phyloP scores from a whole-genome alignment of 2,797 vertebrate genomes.

The Smutsia temminckii region DNA sequence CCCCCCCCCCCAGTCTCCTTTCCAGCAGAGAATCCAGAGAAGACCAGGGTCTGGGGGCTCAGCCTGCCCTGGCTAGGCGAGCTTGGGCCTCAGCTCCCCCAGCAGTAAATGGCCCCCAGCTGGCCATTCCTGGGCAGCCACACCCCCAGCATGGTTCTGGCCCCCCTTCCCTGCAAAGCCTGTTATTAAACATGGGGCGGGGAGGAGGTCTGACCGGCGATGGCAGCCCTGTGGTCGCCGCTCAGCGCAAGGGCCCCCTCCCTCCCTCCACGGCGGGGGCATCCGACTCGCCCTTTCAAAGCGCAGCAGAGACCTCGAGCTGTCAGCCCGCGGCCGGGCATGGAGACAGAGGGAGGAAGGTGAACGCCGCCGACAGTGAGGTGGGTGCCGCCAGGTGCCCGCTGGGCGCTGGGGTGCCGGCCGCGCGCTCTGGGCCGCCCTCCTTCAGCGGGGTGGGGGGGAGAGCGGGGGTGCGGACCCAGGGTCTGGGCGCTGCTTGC shows the following conservation, averaged over 20 bases:
- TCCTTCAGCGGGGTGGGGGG: not conserved
- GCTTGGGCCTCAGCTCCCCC: conserved; percentile 70
- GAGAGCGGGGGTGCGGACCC: not conserved
- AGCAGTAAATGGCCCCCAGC: conserved; percentile 37
- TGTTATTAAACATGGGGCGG: conserved; percentile 47
- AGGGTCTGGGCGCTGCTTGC: conserved; percentile 48
- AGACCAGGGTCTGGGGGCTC: not conserved
- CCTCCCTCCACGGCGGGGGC: not conserved
- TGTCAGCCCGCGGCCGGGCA: conserved; percentile 18
- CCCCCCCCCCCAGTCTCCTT: too few relatives aligned
- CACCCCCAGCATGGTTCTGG: conserved; percentile 74
- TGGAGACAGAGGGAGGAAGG: not conserved
- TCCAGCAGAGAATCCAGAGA: not conserved
- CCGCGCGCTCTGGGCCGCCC: not conserved
- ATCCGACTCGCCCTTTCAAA: conserved; percentile 60
- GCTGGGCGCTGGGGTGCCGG: not conserved
- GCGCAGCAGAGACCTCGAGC: conserved; percentile 52
- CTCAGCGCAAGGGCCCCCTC: conserved; percentile 4
- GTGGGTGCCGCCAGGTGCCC: conserved; percentile 42
- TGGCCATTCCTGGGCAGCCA: conserved; percentile 65
- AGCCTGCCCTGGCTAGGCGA: conserved; percentile 57
- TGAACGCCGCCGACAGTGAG: not conserved
- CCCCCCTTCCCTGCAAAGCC: conserved; percentile 3
- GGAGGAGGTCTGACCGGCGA: conserved; percentile 15
- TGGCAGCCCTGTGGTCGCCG: not conserved